Evolutionary conservation across 2,888 invertebrate species (phyloP).

Genomic region (Watsonalla cultraria): DNA sequence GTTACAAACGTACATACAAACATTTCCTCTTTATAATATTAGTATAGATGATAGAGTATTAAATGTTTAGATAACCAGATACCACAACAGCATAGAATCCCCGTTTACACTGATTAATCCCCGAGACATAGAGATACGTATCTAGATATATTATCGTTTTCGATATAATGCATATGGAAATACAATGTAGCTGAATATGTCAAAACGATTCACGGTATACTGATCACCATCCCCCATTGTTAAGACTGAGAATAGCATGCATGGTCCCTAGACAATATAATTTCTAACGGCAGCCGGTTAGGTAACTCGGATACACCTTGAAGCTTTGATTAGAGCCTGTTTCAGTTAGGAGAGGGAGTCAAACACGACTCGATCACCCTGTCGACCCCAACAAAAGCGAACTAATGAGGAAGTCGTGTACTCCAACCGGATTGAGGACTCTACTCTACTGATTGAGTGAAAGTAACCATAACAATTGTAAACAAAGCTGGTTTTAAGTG

Average conservation of each 20-base stretch:
- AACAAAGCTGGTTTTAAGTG: constrained; percentile 22
- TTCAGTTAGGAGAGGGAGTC: constrained; percentile 27
- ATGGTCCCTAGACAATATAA: not conserved
- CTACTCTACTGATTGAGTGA: constrained; percentile 57
- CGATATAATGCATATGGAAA: constrained; percentile 28
- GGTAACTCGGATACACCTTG: constrained; percentile 34
- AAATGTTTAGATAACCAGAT: no score
- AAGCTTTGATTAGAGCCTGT: constrained; percentile 54
- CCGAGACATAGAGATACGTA: constrained; percentile 15
- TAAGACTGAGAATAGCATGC: constrained; percentile 18
- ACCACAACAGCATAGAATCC: not conserved
- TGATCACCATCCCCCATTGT: constrained; percentile 6
- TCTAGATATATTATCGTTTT: constrained; percentile 23
- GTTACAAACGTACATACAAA: no score
- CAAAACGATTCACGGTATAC: constrained; percentile 12
- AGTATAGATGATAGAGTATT: no score
- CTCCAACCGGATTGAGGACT: constrained; percentile 40
- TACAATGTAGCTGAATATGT: constrained; percentile 22
- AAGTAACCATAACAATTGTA: constrained; percentile 47
- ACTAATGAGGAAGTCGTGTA: constrained; percentile 73
- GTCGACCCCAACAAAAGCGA: constrained; percentile 59
- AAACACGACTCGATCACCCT: constrained; percentile 27
- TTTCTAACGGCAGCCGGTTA: constrained; percentile 16
- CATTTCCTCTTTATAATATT: no score
- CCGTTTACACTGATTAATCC: constrained; percentile 19